These are phyloP conservation scores for Ectemnius continuus DNA, from an alignment of 2,888 invertebrate species.

Conservation along the genomic window DNA sequence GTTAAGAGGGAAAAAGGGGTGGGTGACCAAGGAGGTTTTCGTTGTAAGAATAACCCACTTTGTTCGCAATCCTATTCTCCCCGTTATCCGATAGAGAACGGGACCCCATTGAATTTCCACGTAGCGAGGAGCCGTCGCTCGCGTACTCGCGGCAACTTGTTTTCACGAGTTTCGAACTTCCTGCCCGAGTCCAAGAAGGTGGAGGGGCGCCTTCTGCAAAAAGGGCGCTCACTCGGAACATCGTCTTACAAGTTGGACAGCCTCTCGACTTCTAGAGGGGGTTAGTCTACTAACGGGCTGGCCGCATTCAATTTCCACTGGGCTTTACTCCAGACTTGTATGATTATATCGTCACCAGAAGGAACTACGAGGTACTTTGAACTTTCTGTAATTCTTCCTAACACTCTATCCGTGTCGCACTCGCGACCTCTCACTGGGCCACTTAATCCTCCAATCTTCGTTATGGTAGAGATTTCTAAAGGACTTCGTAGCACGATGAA, in stretches of 20 bases:
- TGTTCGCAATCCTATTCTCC: not conserved
- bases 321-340: not conserved
- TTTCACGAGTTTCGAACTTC: not conserved
- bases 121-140: not conserved
- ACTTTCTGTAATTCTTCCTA: not conserved
- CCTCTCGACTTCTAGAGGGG: not conserved
- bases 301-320: not conserved
- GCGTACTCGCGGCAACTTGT: not conserved
- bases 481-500: not conserved
- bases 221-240: not conserved
- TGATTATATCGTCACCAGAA: too few relatives aligned
- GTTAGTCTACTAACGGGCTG: not conserved
- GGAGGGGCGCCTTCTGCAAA: too few relatives aligned
- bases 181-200: not conserved
- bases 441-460: not conserved
- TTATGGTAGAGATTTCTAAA: not conserved
- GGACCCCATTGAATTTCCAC: conserved; percentile 10
- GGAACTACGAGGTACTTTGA: not conserved
- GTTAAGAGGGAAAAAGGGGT: not conserved
- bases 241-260: not conserved
- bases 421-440: not conserved
- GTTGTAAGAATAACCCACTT: conserved; percentile 6
- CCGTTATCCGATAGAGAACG: not conserved
- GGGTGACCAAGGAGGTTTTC: not conserved
- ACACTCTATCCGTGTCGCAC: not conserved